phyloP scores from a whole-genome alignment of 2,113 vertebrate species.

The Petrocephalus microphthalmus region DNA sequence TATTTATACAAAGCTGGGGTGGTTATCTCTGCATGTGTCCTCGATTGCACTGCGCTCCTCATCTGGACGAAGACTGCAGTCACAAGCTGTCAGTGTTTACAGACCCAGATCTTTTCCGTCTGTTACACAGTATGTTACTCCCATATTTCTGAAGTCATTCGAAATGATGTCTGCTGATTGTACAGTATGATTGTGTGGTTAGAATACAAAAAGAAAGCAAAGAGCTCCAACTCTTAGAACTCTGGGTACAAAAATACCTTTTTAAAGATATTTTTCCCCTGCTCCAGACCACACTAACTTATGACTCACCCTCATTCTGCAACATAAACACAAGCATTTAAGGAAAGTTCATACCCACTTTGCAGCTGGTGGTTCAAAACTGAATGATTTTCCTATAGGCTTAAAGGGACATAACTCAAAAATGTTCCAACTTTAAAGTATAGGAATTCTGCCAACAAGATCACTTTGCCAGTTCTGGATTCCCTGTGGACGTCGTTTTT shows the following conservation, averaged over 20 bases:
- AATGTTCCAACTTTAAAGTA: not conserved
- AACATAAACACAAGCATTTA: conserved; percentile 1
- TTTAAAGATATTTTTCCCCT: not conserved
- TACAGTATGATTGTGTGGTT: not conserved
- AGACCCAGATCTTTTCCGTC: not conserved
- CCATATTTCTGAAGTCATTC: not conserved
- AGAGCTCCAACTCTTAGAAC: not conserved
- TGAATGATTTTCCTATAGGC: not conserved
- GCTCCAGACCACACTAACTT: not conserved
- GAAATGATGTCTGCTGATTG: not conserved
- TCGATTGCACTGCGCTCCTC: not conserved
- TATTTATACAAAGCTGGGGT: not conserved
- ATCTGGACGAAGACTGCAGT: not conserved
- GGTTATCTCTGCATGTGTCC: not conserved
- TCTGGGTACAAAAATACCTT: not conserved
- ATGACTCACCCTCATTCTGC: not conserved
- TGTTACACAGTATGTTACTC: not conserved
- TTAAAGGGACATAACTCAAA: not conserved
- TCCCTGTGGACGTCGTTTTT: not conserved
- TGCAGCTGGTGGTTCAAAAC: not conserved
- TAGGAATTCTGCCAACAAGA: not conserved
- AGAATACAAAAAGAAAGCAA: not conserved
- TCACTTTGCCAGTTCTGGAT: not conserved
- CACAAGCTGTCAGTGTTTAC: not conserved
- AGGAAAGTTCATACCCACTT: not conserved